phyloP scores from a whole-genome alignment of 2,113 vertebrate species.

The Brienomyrus brachyistius region DNA sequence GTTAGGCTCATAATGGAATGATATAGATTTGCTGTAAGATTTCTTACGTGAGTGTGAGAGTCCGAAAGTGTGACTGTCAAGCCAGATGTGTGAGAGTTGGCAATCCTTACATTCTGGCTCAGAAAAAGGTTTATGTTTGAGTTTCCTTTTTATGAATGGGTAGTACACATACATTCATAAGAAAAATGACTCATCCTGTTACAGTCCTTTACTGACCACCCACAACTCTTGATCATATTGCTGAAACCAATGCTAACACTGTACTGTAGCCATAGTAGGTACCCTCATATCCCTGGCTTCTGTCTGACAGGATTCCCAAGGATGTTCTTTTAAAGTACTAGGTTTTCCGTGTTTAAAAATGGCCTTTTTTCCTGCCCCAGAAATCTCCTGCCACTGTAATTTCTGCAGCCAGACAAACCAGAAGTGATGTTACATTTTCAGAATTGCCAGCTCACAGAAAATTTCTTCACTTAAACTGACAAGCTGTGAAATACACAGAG shows the following conservation, averaged over 20 bases:
- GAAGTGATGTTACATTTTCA: not conserved
- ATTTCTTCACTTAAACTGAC: not conserved
- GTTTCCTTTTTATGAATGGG: not conserved
- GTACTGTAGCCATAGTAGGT: not conserved
- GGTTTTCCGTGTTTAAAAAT: not conserved
- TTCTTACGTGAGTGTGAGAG: not conserved
- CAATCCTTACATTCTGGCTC: not conserved
- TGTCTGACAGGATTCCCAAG: not conserved
- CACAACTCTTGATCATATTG: not conserved
- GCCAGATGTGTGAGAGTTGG: not conserved
- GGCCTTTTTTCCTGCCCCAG: not conserved
- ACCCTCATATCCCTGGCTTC: not conserved
- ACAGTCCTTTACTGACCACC: not conserved
- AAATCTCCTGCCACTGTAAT: not conserved
- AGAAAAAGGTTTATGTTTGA: not conserved
- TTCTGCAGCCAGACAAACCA: not conserved
- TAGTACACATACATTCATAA: not conserved
- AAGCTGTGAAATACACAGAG: constrained; percentile 2
- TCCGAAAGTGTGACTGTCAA: not conserved
- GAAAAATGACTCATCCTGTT: not conserved
- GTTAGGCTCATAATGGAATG: not conserved
- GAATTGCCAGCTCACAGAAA: not conserved
- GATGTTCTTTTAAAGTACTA: not conserved
- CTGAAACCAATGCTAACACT: not conserved
- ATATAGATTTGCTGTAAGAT: not conserved